phyloP scores from a whole-genome alignment of 2,797 vertebrate species.

The Rhynchotus rufescens region DNA sequence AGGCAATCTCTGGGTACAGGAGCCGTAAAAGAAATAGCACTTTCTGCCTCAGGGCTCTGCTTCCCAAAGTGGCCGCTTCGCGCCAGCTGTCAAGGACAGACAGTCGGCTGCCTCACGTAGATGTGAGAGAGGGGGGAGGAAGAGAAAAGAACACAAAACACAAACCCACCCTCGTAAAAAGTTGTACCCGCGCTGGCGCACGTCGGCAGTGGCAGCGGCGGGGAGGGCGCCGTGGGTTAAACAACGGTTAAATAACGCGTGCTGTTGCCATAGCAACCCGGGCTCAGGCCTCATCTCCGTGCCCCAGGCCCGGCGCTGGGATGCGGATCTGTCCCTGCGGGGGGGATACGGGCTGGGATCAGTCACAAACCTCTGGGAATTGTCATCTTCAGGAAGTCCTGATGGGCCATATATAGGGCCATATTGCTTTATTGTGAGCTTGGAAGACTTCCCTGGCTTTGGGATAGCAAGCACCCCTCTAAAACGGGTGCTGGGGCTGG shows the following conservation, averaged over 20 bases:
- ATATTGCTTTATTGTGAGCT: not conserved
- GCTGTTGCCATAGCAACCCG: constrained; percentile 46
- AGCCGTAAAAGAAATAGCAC: not conserved
- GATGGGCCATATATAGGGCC: not conserved
- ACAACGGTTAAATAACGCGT: not conserved
- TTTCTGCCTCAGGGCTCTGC: not conserved
- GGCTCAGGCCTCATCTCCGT: not conserved
- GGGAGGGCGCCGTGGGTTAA: not conserved
- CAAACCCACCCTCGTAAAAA: not conserved
- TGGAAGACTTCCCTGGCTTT: not conserved
- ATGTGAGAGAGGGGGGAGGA: not conserved
- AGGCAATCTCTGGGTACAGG: not conserved
- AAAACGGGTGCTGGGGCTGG: not conserved
- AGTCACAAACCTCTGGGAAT: no score
- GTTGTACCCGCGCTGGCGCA: not conserved
- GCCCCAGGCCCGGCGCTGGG: rapidly evolving
- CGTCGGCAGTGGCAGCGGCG: not conserved
- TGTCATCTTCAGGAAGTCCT: not conserved
- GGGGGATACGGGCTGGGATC: no score
- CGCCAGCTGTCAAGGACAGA: not conserved
- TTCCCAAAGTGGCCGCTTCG: not conserved
- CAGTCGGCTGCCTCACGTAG: not conserved
- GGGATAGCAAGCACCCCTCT: not conserved
- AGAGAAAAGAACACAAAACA: no score
- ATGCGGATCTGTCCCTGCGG: no score